phyloP scores from a whole-genome alignment of 2,113 vertebrate genomes.

The Cyanoderma ruficeps region DNA sequence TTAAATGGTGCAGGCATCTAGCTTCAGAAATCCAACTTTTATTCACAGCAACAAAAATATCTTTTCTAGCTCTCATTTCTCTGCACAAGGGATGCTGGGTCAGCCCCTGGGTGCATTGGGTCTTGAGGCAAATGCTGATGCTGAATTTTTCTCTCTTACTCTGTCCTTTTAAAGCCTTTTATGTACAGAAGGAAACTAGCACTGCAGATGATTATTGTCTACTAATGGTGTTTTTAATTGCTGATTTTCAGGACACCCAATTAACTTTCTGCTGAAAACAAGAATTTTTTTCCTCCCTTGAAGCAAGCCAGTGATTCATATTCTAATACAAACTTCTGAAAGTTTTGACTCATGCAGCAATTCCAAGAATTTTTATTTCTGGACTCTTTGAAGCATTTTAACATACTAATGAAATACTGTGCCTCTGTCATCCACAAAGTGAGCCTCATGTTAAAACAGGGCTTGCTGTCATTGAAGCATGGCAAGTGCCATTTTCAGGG shows the following conservation, averaged over 20 bases:
- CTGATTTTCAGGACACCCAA: not conserved
- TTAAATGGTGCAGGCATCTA: not conserved
- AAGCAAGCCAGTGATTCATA: not conserved
- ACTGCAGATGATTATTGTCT: not conserved
- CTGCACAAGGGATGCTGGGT: not conserved
- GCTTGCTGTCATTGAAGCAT: not conserved
- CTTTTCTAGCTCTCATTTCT: not conserved
- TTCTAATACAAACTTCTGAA: constrained; percentile 5
- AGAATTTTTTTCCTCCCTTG: not conserved
- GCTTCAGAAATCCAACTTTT: not conserved
- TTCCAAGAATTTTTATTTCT: not conserved
- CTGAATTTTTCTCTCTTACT: not conserved
- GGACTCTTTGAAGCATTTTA: not conserved
- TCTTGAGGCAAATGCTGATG: constrained; percentile 38
- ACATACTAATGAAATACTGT: not conserved
- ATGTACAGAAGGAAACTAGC: constrained; percentile 4
- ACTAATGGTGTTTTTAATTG: constrained; percentile 27
- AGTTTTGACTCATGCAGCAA: not conserved
- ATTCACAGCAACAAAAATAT: not conserved
- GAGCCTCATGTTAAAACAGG: not conserved
- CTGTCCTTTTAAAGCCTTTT: constrained; percentile 4
- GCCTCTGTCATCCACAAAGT: not conserved
- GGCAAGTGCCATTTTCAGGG: not conserved
- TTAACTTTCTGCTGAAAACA: constrained; percentile 46
- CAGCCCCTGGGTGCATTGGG: not conserved